Evolutionary conservation across 92 coral and sea anemone species (phyloP).

Genomic region (Parazoanthus atlanticus): DNA sequence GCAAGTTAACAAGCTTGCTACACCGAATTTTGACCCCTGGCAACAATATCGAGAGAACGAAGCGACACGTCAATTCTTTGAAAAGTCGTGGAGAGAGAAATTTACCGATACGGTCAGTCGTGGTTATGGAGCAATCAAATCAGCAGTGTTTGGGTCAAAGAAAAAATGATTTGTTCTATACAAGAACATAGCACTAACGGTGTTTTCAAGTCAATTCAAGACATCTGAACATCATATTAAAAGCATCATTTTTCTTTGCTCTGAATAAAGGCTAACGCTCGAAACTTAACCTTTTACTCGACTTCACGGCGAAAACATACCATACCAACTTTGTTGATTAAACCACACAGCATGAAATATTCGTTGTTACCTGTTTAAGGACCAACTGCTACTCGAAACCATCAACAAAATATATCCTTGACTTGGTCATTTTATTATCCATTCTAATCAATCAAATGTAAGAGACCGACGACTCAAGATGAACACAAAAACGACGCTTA

Average conservation of each 20-base stretch:
- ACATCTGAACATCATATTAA: not conserved
- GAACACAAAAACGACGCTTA: too few relatives aligned
- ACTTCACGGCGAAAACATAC: too few relatives aligned
- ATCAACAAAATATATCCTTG: too few relatives aligned
- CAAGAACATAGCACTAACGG: not conserved
- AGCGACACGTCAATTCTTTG: slow-evolving; percentile 43
- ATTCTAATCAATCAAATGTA: too few relatives aligned
- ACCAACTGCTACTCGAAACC: too few relatives aligned
- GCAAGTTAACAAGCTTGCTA: slow-evolving; percentile 44
- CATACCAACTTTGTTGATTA: too few relatives aligned
- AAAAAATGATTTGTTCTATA: too few relatives aligned
- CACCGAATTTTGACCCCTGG: slow-evolving; percentile 56
- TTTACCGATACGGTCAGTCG: not conserved
- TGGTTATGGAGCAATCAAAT: not conserved
- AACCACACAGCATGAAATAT: too few relatives aligned
- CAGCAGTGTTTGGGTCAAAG: not conserved
- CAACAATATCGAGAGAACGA: slow-evolving; percentile 55
- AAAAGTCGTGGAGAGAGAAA: slow-evolving; percentile 6
- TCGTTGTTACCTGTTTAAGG: too few relatives aligned
- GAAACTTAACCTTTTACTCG: not conserved
- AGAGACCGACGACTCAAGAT: too few relatives aligned
- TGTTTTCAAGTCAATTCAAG: not conserved
- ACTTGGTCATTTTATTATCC: too few relatives aligned
- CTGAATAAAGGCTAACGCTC: not conserved
- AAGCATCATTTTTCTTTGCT: too few relatives aligned